Evolutionary conservation across 2,113 vertebrate genomes (phyloP), one percentile per base, ranked within the genome.

Genomic region (Andinoacara biseriatus): DNA sequence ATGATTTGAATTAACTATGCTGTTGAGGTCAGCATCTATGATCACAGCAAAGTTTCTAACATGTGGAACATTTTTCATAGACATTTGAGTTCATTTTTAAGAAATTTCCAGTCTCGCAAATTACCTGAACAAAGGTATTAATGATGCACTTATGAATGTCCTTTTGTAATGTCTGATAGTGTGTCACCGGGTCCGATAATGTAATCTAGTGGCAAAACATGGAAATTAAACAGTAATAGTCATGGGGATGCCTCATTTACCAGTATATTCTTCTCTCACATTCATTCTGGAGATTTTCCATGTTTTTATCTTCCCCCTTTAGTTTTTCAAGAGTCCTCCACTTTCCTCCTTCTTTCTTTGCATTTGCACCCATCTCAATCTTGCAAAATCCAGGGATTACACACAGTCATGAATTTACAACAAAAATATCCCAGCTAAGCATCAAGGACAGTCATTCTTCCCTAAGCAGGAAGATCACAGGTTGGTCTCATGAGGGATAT

Each of bases 331-430:
- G 46, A 65, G 11, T 33, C 77, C 33, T 67, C 22, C 59, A 29
- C 20, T 56, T 65, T 18, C 10, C 24, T 52, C 5, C 3, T n/a
- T 20, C 38, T 46, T 69, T 38, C 10, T 59, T 31, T 22, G 8
- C 52, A 9, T n/a, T 76, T 49, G 59, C 40, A 33, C 40, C 43
- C 38, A 43, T 62, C 58, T 29, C 9, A 38, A 29, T 63, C 79
- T 85, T 86, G 81, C 80, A 82, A 74, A 76, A 24, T 63, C 49
- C 58, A 26, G 76, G 67, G 74, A 93, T 89, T 86, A 78, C 93
- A 93, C 93, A 93, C 91, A 92, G 77, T 84, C n/a, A 24, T 74
- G 33, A 49, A 87, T 95, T 95, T 93, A 93, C 93, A 92, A 90
- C 93, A 94, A 92, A 95, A 83, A 94, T 58, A 22, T 60, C 8